Evolutionary conservation across 1,140 invertebrate species (phyloP).

Genomic region (Sitophilus oryzae): DNA sequence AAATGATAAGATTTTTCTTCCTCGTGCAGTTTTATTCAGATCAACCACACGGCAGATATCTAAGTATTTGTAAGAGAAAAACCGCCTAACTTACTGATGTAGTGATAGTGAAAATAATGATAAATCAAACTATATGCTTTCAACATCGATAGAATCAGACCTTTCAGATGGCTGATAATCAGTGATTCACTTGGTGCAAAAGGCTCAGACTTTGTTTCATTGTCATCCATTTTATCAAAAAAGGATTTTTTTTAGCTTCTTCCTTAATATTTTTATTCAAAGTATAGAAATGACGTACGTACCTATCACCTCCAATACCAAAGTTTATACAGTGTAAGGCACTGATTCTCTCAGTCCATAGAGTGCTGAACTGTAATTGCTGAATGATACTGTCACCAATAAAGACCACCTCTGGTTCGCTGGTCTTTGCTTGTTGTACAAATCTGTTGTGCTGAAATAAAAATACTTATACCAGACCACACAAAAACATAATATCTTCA

Average conservation of each 20-base stretch:
- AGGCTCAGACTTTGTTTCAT: too few species aligned
- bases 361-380: slow-evolving; percentile 53
- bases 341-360: slow-evolving; percentile 54
- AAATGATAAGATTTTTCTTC: too few species aligned
- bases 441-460: slow-evolving; percentile 61
- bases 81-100: too few species aligned
- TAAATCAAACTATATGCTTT: too few species aligned
- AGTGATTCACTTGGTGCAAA: too few species aligned
- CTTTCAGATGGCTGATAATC: too few species aligned
- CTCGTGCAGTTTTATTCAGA: too few species aligned
- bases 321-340: slow-evolving; percentile 66
- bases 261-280: neutral
- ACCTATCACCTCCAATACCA: slow-evolving; percentile 65
- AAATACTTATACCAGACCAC: slow-evolving; percentile 31
- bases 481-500: neutral
- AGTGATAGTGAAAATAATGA: too few species aligned
- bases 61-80: too few species aligned
- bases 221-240: too few species aligned
- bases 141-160: too few species aligned
- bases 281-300: slow-evolving; percentile 1
- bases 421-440: slow-evolving; percentile 54
- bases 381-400: slow-evolving; percentile 66
- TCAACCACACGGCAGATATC: too few species aligned
- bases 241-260: neutral
- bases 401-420: slow-evolving; percentile 65